These are phyloP conservation scores for Drosophila flavopinicola DNA, from an alignment of 2,888 invertebrate species.

Conservation along the genomic window DNA sequence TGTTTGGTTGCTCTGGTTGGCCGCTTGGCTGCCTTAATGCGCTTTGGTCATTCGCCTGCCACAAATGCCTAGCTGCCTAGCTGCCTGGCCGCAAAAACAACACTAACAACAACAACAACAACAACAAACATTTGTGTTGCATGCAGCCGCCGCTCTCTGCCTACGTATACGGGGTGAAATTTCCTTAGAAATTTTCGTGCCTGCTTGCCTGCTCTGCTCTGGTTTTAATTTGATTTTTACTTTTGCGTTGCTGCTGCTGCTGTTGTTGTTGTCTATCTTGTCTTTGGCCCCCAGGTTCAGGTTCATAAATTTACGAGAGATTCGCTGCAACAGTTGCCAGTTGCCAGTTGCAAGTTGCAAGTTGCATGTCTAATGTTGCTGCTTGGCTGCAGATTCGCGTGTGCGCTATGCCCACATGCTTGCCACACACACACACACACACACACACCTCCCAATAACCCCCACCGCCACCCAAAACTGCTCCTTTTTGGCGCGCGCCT, in stretches of 20 bases:
- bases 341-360: slow-evolving; percentile 25
- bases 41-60: slow-evolving; percentile 72
- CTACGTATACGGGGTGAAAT: slow-evolving; percentile 77
- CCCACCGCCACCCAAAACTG: not conserved
- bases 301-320: slow-evolving; percentile 80
- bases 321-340: slow-evolving; percentile 39
- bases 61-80: slow-evolving; percentile 14
- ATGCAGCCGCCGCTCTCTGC: slow-evolving; percentile 44
- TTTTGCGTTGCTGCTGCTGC: too few species aligned
- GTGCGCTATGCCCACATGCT: slow-evolving; percentile 71
- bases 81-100: not conserved
- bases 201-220: slow-evolving; percentile 82
- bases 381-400: slow-evolving; percentile 77
- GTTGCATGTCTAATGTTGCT: slow-evolving; percentile 81
- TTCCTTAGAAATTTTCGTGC: slow-evolving; percentile 82
- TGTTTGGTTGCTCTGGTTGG: slow-evolving; percentile 55
- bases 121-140: slow-evolving; percentile 59
- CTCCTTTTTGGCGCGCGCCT: slow-evolving; percentile 37
- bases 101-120: too few species aligned
- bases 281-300: slow-evolving; percentile 75
- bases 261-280: slow-evolving; percentile 24
- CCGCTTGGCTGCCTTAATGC: slow-evolving; percentile 78
- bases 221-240: slow-evolving; percentile 81
- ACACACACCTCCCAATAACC: not conserved
- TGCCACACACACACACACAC: not conserved